Evolutionary conservation across 2,797 vertebrate species (phyloP), one percentile per base, ranked within the genome.

Genomic region (Phaenicophaeus curvirostris): DNA sequence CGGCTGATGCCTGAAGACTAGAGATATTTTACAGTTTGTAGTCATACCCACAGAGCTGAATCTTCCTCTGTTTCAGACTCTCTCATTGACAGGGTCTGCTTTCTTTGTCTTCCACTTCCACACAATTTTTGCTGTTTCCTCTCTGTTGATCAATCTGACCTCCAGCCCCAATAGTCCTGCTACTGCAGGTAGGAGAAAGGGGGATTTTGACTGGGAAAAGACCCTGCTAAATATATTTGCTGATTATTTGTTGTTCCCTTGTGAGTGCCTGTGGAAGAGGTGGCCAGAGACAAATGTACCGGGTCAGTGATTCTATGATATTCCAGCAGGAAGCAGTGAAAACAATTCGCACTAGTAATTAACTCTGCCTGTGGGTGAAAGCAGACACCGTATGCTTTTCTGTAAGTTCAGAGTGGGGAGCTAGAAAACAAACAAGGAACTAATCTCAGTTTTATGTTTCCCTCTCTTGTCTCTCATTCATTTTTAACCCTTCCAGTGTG

Each of bases 301-400:
- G 11, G 71, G 13, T 85, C 19, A 6, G 75, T 66, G 55, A 15
- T 73, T 76, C 46, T 76, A 71, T 16, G 85, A 21, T 79, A 42
- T 54, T 91, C 42, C 42, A 65, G 67, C 72, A 87, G 87, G 72
- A 89, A 91, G 57, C 68, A 73, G 27, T 69, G 75, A 62, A 89
- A 87, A 73, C n/a, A 55, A 58, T 83, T 89, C 76, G 41, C 53
- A 53, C 25, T 28, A 57, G 44, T 85, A 80, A 94, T 85, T 90
- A 93, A 55, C 61, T 85, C 75, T 59, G 58, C 53, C 61, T 63
- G 58, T 71, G 76, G 79, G 72, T 80, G 82, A 37, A 73, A 90
- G 61, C 0, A 1, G 65, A 42, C 72, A 62, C 11, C 1, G 1
- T 48, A 8, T 28, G 14, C 10, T 2, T 91, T 93, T 88, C 86